phyloP scores from a whole-genome alignment of 2,888 invertebrate species.

The Agrilus cyanescens region DNA sequence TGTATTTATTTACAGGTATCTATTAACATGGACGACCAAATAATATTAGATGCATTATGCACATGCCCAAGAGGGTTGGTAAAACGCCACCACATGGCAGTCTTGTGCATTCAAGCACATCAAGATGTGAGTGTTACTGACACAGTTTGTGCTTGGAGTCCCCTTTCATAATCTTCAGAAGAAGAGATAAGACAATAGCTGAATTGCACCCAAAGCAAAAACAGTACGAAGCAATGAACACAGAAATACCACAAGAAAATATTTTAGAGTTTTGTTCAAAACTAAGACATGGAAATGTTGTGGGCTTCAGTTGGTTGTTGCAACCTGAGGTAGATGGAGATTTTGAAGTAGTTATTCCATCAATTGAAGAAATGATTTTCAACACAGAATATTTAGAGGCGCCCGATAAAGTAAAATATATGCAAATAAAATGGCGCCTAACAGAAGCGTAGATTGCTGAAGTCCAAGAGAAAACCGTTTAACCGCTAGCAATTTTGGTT shows the following conservation, averaged over 20 bases:
- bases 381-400: too few relatives aligned
- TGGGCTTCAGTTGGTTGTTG: not conserved
- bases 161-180: not conserved
- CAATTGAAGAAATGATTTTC: not conserved
- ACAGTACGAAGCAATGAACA: too few relatives aligned
- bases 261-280: too few relatives aligned
- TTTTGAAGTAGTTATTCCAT: too few relatives aligned
- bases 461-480: slow-evolving; percentile 7
- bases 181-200: not conserved
- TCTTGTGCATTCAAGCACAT: slow-evolving; percentile 5
- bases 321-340: too few relatives aligned
- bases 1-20: too few relatives aligned
- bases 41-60: too few relatives aligned
- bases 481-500: slow-evolving; percentile 11
- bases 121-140: slow-evolving; percentile 7
- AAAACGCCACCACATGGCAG: not conserved
- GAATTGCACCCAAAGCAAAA: too few relatives aligned
- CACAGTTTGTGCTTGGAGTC: slow-evolving; percentile 8
- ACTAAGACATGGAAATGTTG: not conserved
- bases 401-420: not conserved
- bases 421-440: slow-evolving; percentile 6
- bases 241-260: too few relatives aligned
- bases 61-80: too few relatives aligned
- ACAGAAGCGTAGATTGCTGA: slow-evolving; percentile 11
- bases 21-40: too few relatives aligned